Evolutionary conservation across 1,140 invertebrate genomes (phyloP).

Genomic region (Pogonus chalceus): DNA sequence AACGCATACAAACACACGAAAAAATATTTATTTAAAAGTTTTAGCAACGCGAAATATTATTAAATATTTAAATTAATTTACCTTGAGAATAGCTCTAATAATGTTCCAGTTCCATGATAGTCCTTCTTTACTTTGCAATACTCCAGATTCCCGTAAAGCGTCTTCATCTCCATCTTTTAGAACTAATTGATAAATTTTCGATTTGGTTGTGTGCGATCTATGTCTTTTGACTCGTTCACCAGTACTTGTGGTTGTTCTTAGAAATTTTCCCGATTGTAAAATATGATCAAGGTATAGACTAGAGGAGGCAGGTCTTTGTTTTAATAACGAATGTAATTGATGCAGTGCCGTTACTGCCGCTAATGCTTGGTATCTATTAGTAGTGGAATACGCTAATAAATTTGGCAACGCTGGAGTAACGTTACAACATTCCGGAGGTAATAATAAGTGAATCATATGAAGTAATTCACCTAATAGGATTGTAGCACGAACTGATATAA

Average conservation of each 20-base stretch:
- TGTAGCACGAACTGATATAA: constrained; percentile 81
- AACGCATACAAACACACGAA: too few relatives aligned
- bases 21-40: too few relatives aligned
- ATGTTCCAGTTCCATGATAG: constrained; percentile 78
- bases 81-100: constrained; percentile 66
- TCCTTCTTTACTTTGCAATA: constrained; percentile 60
- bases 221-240: constrained; percentile 17
- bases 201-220: constrained; percentile 20
- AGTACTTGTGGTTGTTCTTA: constrained; percentile 17
- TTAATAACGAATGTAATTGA: constrained; percentile 68
- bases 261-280: constrained; percentile 25
- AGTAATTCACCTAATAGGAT: constrained; percentile 80
- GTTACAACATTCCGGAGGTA: constrained; percentile 76
- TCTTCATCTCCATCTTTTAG: constrained; percentile 54
- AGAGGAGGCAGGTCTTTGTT: constrained; percentile 62
- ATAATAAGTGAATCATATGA: constrained; percentile 70
- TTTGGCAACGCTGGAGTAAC: constrained; percentile 71
- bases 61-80: constrained; percentile 28
- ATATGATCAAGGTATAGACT: constrained; percentile 79
- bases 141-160: constrained; percentile 60
- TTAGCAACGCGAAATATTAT: too few relatives aligned
- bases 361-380: constrained; percentile 63
- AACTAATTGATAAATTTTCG: constrained; percentile 35
- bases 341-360: constrained; percentile 69
- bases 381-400: constrained; percentile 67